Evolutionary conservation across 2,888 invertebrate genomes (phyloP), one percentile per base, ranked within the genome.

Genomic region (Drosophila colorata): DNA sequence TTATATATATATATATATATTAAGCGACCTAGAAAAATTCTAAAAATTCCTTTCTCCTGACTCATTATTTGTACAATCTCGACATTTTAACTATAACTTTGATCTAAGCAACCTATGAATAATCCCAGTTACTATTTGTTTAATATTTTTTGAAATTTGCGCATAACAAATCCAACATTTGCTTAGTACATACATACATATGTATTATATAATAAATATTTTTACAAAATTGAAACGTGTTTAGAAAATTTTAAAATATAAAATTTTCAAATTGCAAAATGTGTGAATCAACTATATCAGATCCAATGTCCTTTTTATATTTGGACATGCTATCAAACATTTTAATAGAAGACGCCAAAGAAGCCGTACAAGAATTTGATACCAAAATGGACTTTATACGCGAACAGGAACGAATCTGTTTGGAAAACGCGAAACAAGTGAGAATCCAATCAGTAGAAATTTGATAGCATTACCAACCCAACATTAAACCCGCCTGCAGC

Each of bases 241-340:
- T 28, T 16, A 38, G 14, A 43, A n/a, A 55, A 4, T 37, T 49
- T 25, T 23, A n/a, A 44, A 18, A 13, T 23, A 37, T 23, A 8
- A 3, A 23, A 3, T 9, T 37, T 16, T 25, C 9, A 20, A 43
- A 37, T 16, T 41, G 11, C 14, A 56, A 20, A 13, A 83, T 86
- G 87, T 41, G 49, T 40, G 53, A 44, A 1, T 8, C 28, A 7
- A 33, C 41, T 4, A 40, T 44, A 18, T 47, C 65, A 13, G 73
- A 76, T 9, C 63, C 66, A 1, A 73, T 74, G 78, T 47, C 72
- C 23, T 89, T 87, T 44, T 49, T 74, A 14, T 51, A 81, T 28
- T 63, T 89, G 2, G 79, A 87, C 9, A 43, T 79, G 23, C 14
- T 89, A 33, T 46, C 72, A 2, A 63, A 70, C 20, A 31, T 71